Evolutionary conservation across 92 coral and sea anemone genomes (phyloP), one percentile per base, ranked within the genome.

Genomic region (Siderastrea siderea): DNA sequence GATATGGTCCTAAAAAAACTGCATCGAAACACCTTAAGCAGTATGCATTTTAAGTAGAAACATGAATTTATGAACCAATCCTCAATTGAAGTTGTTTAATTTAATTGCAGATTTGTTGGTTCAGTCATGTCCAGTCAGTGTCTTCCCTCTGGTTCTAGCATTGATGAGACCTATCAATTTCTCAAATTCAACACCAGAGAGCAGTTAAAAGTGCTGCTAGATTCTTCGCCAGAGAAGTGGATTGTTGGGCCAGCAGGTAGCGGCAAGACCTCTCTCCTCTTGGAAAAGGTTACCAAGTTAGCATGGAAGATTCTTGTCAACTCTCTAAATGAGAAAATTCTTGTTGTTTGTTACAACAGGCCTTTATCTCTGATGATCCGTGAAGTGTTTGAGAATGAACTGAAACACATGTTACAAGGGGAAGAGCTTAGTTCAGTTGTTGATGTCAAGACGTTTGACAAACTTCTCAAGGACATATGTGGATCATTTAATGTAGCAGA

Each of bases 201-300:
- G 75, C 90, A 90, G 51, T 44, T 84, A 26, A 10, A 71, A 55
- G n/a, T 79, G 7, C 44, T 79, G 82, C 48, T 63, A 65, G 17
- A 62, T 61, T 57, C 85, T 14, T 61, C 58, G 8, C 86, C 90
- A 3, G 44, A 60, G 69, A 74, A 63, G 71, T 91, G 93, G 90
- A 74, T 91, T 47, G 75, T 79, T 26, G 93, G 93, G 2, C 91
- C 93, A 43, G 93, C 93, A 1, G 93, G 91, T 1, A 91, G 93
- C 59, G 93, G 93, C 9, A 91, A 91, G 67, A 91, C 93, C 12
- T 77, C 58, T 16, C 87, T 86, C 2, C 46, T 91, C 60, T 43
- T 68, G 13, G 84, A 86, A 14, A 91, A 91, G 70, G 93, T 70
- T 2, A 60, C 26, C 47, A 68, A 68, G 10, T 62, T 91, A 17